Conservation (phyloP, 2,888 invertebrate genomes). For the Volucella bombylans region DNA sequence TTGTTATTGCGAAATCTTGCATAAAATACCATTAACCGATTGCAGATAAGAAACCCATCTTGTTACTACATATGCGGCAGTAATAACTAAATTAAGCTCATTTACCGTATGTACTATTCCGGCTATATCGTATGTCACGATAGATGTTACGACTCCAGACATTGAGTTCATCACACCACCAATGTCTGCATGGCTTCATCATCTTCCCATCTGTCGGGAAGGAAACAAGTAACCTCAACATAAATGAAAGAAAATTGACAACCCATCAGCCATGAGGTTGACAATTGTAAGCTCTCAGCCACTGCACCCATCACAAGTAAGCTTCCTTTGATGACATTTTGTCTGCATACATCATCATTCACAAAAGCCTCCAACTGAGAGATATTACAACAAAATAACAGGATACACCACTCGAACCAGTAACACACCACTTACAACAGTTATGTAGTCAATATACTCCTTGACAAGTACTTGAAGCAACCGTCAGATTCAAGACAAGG, state of each 20-base stretch:
- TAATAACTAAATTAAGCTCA: no score
- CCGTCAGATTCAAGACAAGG: conserved; percentile 58
- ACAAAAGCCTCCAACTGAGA: conserved; percentile 24
- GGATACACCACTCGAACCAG: conserved; percentile 19
- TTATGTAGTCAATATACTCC: conserved; percentile 67
- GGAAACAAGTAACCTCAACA: background rate
- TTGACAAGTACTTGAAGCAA: conserved; percentile 57
- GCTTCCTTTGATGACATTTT: conserved; percentile 40
- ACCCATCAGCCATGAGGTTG: background rate
- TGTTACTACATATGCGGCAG: no score
- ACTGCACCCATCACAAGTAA: background rate
- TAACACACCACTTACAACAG: conserved; percentile 49
- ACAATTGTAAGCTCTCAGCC: background rate
- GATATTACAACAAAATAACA: conserved; percentile 7
- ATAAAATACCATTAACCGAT: no score
- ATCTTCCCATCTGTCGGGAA: background rate
- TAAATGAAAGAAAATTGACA: conserved; percentile 40
- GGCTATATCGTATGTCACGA: no score
- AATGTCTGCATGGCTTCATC: background rate
- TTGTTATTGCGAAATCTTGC: no score
- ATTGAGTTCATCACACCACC: background rate
- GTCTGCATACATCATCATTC: conserved; percentile 40
- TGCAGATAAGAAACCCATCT: no score
- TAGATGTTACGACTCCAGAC: background rate
- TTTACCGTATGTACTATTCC: no score